phyloP scores from a whole-genome alignment of 2,888 invertebrate genomes.

The Tachina lurida region DNA sequence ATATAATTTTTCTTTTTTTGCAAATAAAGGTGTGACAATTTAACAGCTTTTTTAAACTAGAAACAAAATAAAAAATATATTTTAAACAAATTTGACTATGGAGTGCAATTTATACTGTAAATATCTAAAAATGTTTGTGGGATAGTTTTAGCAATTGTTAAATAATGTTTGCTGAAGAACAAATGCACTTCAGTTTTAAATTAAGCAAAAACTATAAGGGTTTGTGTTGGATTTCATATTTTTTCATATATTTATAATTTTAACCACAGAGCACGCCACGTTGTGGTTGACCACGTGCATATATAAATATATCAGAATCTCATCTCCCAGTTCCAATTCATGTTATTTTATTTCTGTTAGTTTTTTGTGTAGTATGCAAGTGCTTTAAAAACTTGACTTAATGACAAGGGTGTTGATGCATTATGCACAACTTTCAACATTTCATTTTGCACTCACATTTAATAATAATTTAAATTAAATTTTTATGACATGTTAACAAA shows the following conservation, averaged over 20 bases:
- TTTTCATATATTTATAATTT: slow-evolving; percentile 38
- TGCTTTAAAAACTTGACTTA: slow-evolving; percentile 55
- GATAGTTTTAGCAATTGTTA: no score
- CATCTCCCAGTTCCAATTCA: slow-evolving; percentile 21
- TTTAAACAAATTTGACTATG: slow-evolving; percentile 7
- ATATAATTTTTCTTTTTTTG: slow-evolving; percentile 7
- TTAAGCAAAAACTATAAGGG: no score
- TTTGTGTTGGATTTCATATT: no score
- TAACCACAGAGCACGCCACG: slow-evolving; percentile 67
- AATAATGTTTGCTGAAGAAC: no score
- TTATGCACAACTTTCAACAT: slow-evolving; percentile 32
- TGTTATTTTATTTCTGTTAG: background rate
- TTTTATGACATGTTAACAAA: slow-evolving; percentile 45
- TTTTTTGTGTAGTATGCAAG: background rate
- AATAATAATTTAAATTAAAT: slow-evolving; percentile 49
- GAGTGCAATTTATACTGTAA: slow-evolving; percentile 5
- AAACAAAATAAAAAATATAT: slow-evolving; percentile 7
- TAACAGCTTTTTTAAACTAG: slow-evolving; percentile 37
- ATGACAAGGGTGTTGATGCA: slow-evolving; percentile 65
- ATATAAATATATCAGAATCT: slow-evolving; percentile 25
- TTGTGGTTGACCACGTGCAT: slow-evolving; percentile 51
- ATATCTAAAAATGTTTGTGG: no score
- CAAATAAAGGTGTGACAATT: slow-evolving; percentile 61
- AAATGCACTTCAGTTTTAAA: no score
- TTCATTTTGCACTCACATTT: slow-evolving; percentile 25